These are phyloP conservation scores for Chrysodeixis includens DNA, from an alignment of 2,888 invertebrate species.

Conservation along the genomic window DNA sequence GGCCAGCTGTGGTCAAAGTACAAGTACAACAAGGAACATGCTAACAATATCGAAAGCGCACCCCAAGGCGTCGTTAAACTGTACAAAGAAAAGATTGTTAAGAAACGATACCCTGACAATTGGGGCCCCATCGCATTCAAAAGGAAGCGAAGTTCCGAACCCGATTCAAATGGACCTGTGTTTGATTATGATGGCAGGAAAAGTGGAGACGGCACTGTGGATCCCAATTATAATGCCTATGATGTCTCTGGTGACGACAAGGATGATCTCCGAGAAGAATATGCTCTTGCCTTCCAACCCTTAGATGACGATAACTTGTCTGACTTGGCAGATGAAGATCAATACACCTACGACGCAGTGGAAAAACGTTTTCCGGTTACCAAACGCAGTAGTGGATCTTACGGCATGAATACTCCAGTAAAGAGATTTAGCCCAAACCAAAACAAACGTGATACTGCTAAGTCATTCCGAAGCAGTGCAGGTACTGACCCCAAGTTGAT, in stretches of 20 bases:
- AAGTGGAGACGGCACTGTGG: conserved; percentile 62
- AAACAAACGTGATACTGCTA: conserved; percentile 74
- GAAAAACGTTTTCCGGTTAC: conserved; percentile 91
- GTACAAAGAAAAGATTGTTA: conserved; percentile 84
- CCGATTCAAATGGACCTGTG: conserved; percentile 67
- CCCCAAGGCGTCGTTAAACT: conserved; percentile 84
- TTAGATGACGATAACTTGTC: conserved; percentile 81
- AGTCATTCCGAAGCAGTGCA: conserved; percentile 79
- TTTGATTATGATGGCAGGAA: conserved; percentile 76
- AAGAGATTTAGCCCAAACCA: conserved; percentile 76
- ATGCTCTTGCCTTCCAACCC: conserved; percentile 85
- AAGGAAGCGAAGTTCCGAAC: conserved; percentile 83
- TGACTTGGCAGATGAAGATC: conserved; percentile 81
- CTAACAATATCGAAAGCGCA: conserved; percentile 71
- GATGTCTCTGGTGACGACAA: conserved; percentile 80
- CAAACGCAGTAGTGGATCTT: conserved; percentile 90
- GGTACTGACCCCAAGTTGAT: conserved; percentile 92
- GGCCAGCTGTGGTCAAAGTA: conserved; percentile 90
- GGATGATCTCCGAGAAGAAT: conserved; percentile 83
- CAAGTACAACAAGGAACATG: conserved; percentile 80
- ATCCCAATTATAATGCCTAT: conserved; percentile 77
- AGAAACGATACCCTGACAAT: conserved; percentile 82
- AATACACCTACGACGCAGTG: conserved; percentile 78
- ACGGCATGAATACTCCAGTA: conserved; percentile 70
- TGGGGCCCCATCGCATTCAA: conserved; percentile 88